A percentile compares a stretch with the other conserved stretches of the same genome.
Evolutionary conservation across 2,113 vertebrate genomes (phyloP).

Genomic region (Entomyzon cyanotis): DNA sequence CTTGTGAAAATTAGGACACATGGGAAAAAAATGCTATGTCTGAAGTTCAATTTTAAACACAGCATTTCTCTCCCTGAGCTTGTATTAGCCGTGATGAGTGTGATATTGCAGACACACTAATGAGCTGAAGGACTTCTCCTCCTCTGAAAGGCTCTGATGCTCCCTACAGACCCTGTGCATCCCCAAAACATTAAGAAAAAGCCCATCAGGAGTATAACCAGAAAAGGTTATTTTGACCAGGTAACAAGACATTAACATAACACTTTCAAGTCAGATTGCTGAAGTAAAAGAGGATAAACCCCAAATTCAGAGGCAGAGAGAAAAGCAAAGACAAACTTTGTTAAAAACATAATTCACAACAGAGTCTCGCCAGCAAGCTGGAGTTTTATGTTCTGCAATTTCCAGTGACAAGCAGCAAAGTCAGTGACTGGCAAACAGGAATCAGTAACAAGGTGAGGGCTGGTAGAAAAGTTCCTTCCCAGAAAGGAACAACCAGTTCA

Average conservation of each 20-base stretch:
- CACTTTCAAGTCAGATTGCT: not conserved
- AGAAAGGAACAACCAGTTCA: not conserved
- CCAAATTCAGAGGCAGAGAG: not conserved
- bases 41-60: not conserved
- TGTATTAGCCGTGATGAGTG: no score
- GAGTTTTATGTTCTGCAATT: not conserved
- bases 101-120: not conserved
- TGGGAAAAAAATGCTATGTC: not conserved
- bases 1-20: not conserved
- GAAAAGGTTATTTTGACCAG: not conserved
- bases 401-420: not conserved
- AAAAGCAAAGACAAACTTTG: not conserved
- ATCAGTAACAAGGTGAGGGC: not conserved
- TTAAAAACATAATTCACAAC: not conserved
- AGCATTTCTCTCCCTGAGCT: not conserved
- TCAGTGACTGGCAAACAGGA: not conserved
- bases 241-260: not conserved
- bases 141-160: not conserved
- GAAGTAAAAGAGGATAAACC: not conserved
- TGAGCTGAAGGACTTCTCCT: not conserved
- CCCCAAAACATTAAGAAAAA: not conserved
- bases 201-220: not conserved
- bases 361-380: rapidly evolving
- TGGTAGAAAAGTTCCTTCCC: not conserved
- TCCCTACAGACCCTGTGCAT: not conserved